Base-by-base conservation (phyloP, 2,797 vertebrate species). In the Meriones psammophilus region DNA sequence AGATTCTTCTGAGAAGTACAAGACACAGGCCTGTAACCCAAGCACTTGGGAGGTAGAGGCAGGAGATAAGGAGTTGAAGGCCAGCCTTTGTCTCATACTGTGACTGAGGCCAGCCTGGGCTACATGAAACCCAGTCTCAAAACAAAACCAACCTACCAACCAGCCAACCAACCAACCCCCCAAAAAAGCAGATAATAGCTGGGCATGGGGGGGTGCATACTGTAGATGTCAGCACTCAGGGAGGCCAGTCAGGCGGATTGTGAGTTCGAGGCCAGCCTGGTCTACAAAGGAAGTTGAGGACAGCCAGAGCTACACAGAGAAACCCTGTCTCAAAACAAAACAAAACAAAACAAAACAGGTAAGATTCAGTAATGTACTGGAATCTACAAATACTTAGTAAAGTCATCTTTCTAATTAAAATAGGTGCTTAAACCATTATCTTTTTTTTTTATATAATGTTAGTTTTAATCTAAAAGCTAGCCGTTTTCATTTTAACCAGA, bases 401-500 rank as follows among this genome's bases (percentile, higher is more conserved):
- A 81, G 28, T n/a, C 69, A 73, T 50, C 3, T 50, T 69, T 58
- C 13, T 15, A 54, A 71, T 76, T 46, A 81, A 77, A 73, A 88
- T 5, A 8, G 39, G 13, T 15, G 36, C 33, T 81, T 68, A 84
- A 69, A 68, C 84, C 71, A 91, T 79, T 76, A 74, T 39, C 64
- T 50, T 50, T n/a, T 50, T 50, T n/a, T 85, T 88, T n/a, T 85
- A 28, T 64, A 58, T 78, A 39, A 66, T 3, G 15, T 36, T 56
- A 85, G n/a, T 76, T 80, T 62, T 85, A 66, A 68, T 85, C 7
- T 88, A 76, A 88, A 88, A 92, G n/a, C 15, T 90, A 91, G 20
- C 58, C 66, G 60, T 92, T 94, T 96, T 80, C 78, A 88, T 26
- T 90, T 68, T 87, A 83, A 42, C 77, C 60, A 54, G 62, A 36